A percentile compares a stretch with the other conserved stretches of the same genome.
Conservation (phyloP, 2,797 vertebrate species). For the Eulemur rubriventer region DNA sequence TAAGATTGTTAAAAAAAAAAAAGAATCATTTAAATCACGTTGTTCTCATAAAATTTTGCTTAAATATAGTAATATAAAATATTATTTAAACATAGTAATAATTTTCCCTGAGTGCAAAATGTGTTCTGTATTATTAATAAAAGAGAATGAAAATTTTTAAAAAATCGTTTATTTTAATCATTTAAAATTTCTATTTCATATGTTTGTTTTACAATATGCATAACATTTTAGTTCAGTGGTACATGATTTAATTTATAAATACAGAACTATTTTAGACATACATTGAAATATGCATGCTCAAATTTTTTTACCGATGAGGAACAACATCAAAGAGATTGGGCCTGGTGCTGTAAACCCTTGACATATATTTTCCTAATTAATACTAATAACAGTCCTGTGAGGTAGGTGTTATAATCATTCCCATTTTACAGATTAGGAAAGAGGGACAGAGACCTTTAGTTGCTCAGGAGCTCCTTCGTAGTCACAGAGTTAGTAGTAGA, state of each 20-base stretch:
- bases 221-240: background rate
- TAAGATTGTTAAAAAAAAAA: background rate
- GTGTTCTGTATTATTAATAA: conserved; percentile 1
- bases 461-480: background rate
- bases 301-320: background rate
- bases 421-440: background rate
- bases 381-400: background rate
- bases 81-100: conserved; percentile 27
- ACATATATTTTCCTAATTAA: background rate
- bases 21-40: background rate
- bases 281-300: background rate
- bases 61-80: conserved; percentile 33
- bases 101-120: background rate
- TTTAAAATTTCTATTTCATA: background rate
- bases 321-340: background rate
- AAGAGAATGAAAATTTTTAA: background rate
- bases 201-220: background rate
- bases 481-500: background rate
- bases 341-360: background rate
- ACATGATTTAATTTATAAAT: background rate
- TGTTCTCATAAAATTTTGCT: conserved; percentile 27
- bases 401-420: background rate
- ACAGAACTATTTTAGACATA: background rate
- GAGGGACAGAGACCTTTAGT: background rate
- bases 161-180: background rate